Evolutionary conservation across 2,888 invertebrate genomes (phyloP), one percentile per base, ranked within the genome.

Genomic region (Seladonia tumulorum): DNA sequence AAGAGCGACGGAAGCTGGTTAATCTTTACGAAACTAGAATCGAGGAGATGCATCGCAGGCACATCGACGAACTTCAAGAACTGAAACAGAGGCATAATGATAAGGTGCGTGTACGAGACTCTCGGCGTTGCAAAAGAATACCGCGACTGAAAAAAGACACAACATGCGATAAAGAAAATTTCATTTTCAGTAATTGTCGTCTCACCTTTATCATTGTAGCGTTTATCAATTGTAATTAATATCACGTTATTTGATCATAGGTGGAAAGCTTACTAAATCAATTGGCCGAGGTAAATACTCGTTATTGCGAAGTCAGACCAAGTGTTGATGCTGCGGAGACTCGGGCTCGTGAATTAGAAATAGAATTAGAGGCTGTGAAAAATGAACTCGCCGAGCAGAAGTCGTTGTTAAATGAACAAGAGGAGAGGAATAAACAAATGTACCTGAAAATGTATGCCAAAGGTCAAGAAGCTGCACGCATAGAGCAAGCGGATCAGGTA

Each of bases 371-470:
- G 91, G 96, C 97, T 84, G 96, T 97, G 76, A 97, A 97, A 93
- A 96, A 96, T 81, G 97, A 97, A 91, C 95, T 98, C 63, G 95
- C 96, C 79, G 97, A 97, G 85, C 97, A 97, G 87, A 97, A 97
- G 91, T 96, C 90, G 45, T 87, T 94, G 35, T 82, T 98, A 49
- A 96, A 96, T 84, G 97, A 97, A 76, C 97, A 97, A 87, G 97
- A 98, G 91, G 96, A 96, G 90, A 96, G 97, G 89, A 97, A 98
- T 92, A 97, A 97, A 92, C 96, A 97, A 92, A 96, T 97, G 95
- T 98, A 98, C 95, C 96, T 98, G 94, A 97, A 98, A 95, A 97
- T 98, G 97, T 98, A 97, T 95, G 97, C 97, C 92, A 97, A 98
- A 95, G 98, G 97, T 49, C 97, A 97, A 92, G 97, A 97, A 94